phyloP scores from a whole-genome alignment of 2,888 invertebrate species.

The Epinotia ramella region DNA sequence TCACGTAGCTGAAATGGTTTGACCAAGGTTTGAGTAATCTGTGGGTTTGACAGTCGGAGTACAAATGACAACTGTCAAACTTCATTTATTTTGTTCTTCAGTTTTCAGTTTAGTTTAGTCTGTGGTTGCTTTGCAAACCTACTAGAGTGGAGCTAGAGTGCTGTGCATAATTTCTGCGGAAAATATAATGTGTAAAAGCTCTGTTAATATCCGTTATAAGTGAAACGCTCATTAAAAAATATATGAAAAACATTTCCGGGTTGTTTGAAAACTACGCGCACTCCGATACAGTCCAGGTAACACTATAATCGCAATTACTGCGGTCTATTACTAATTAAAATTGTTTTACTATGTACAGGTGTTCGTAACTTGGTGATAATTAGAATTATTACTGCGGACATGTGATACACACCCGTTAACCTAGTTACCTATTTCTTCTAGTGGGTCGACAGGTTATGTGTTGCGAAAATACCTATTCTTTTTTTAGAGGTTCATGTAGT shows the following conservation, averaged over 20 bases:
- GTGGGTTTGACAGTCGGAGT: background rate
- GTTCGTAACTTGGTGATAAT: background rate
- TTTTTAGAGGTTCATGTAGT: background rate
- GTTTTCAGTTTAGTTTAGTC: background rate
- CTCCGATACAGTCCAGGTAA: conserved; percentile 23
- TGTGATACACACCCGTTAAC: background rate
- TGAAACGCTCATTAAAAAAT: background rate
- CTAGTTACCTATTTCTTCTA: background rate
- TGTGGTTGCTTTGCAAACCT: conserved; percentile 25
- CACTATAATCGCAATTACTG: background rate
- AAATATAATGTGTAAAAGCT: conserved; percentile 23
- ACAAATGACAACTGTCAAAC: conserved; percentile 5
- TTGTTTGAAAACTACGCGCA: background rate
- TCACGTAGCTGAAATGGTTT: conserved; percentile 2
- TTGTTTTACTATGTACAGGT: background rate
- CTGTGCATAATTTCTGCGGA: conserved; percentile 9
- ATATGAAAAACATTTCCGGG: background rate
- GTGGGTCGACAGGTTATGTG: background rate
- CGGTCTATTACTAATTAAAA: conserved; percentile 9
- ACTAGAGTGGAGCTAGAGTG: background rate
- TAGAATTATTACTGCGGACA: background rate
- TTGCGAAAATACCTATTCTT: background rate
- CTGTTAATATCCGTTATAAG: conserved; percentile 1
- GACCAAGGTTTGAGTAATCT: no score
- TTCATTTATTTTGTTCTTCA: conserved; percentile 15